phyloP scores from a whole-genome alignment of 2,888 invertebrate genomes.

The Agrochola lota region DNA sequence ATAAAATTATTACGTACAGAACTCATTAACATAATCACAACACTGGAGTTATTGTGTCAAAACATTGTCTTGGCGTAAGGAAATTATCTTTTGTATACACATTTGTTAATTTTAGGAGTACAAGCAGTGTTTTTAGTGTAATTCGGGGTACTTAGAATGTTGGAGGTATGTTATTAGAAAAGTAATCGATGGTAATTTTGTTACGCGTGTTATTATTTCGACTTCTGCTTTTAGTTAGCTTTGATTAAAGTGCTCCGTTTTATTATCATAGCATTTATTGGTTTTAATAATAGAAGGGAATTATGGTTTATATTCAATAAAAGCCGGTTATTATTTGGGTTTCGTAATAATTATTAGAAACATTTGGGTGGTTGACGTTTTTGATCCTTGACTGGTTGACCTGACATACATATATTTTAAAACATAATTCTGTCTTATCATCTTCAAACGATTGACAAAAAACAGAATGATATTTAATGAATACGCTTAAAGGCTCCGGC shows the following conservation, averaged over 20 bases:
- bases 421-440: no score
- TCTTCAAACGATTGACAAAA: background rate
- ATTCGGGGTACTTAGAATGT: conserved; percentile 1
- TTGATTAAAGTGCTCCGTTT: background rate
- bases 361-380: background rate
- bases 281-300: background rate
- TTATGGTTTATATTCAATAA: background rate
- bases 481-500: no score
- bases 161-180: conserved; percentile 12
- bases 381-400: background rate
- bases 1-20: conserved; percentile 60
- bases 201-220: background rate
- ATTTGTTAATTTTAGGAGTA: conserved; percentile 27
- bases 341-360: background rate
- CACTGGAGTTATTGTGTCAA: conserved; percentile 61
- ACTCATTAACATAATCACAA: conserved; percentile 67
- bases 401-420: background rate
- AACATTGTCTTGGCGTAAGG: conserved; percentile 60
- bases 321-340: background rate
- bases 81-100: conserved; percentile 59
- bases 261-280: background rate
- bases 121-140: conserved; percentile 20
- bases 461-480: background rate
- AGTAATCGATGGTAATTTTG: conserved; percentile 30
- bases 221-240: background rate